These are phyloP conservation scores for Neoscelio sp. DNA, from an alignment of 2,888 invertebrate genomes.

Conservation along the genomic window DNA sequence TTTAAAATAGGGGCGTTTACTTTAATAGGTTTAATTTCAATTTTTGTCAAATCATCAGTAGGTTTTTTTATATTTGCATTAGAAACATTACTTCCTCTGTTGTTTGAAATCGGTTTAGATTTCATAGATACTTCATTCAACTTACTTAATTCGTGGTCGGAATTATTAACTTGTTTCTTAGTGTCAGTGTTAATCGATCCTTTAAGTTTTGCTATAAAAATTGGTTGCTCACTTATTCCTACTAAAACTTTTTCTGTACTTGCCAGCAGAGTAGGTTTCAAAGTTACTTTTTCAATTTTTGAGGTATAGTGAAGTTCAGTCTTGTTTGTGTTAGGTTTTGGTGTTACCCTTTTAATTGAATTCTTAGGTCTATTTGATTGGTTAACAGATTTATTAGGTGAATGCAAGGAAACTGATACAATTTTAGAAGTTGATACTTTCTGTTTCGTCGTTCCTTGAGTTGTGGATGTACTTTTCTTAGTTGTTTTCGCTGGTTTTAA, in stretches of 20 bases:
- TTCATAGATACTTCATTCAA: conserved; percentile 66
- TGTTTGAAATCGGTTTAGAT: conserved; percentile 71
- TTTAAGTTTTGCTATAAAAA: conserved; percentile 85
- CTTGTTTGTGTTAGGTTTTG: conserved; percentile 66
- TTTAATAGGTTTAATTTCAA: conserved; percentile 76
- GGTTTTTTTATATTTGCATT: conserved; percentile 72
- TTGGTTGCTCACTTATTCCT: conserved; percentile 74
- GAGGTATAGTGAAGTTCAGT: conserved; percentile 72
- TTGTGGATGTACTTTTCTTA: conserved; percentile 66
- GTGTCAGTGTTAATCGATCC: conserved; percentile 85
- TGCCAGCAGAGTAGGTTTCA: conserved; percentile 76
- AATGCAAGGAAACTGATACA: not conserved
- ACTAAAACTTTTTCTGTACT: conserved; percentile 71
- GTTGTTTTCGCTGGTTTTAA: conserved; percentile 57
- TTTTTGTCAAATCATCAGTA: conserved; percentile 72
- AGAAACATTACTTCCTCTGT: conserved; percentile 72
- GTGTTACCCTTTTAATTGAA: conserved; percentile 68
- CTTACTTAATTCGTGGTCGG: conserved; percentile 39
- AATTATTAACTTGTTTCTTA: conserved; percentile 72
- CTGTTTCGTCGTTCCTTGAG: conserved; percentile 66
- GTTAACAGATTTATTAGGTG: conserved; percentile 32
- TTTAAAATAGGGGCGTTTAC: conserved; percentile 75
- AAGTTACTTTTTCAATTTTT: conserved; percentile 81
- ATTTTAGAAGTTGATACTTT: conserved; percentile 45
- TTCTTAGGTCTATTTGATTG: conserved; percentile 69